Conservation (phyloP, 1,140 invertebrate species). For the Cydia strobilella region DNA sequence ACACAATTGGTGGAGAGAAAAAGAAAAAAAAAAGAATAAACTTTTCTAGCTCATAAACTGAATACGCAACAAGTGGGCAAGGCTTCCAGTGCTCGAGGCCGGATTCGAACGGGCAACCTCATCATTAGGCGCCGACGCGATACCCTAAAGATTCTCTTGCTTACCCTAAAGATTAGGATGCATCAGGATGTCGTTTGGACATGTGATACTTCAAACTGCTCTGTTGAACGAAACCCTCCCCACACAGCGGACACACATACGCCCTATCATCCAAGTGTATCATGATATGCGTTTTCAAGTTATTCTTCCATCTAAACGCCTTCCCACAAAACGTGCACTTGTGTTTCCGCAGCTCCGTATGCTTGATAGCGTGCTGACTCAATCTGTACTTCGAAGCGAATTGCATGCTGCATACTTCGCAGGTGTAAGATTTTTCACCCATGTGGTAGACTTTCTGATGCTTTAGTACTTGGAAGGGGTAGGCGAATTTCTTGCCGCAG, state of each 20-base stretch:
- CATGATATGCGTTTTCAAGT: conserved; percentile 75
- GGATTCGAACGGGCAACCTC: no score
- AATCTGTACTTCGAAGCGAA: conserved; percentile 85
- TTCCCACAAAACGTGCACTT: conserved; percentile 78
- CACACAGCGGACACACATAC: conserved; percentile 68
- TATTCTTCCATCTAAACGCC: conserved; percentile 84
- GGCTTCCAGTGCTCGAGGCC: no score
- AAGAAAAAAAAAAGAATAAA: no score
- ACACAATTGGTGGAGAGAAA: no score
- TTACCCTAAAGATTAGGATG: neutral
- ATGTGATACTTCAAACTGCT: conserved; percentile 40
- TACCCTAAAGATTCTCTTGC: no score
- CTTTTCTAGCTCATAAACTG: no score
- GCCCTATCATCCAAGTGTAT: conserved; percentile 80
- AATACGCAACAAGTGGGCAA: no score
- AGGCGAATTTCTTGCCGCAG: conserved; percentile 55
- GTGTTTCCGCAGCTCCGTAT: conserved; percentile 79
- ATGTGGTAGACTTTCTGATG: conserved; percentile 50
- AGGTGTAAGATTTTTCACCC: conserved; percentile 50
- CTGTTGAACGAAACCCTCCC: conserved; percentile 60
- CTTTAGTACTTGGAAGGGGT: conserved; percentile 42
- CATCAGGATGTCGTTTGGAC: conserved; percentile 27
- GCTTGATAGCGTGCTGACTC: conserved; percentile 84
- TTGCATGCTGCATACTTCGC: conserved; percentile 80
- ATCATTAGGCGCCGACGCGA: no score